Evolutionary conservation across 2,113 vertebrate species (phyloP), one percentile per base, ranked within the genome.

Genomic region (Mormyrus lacerda): DNA sequence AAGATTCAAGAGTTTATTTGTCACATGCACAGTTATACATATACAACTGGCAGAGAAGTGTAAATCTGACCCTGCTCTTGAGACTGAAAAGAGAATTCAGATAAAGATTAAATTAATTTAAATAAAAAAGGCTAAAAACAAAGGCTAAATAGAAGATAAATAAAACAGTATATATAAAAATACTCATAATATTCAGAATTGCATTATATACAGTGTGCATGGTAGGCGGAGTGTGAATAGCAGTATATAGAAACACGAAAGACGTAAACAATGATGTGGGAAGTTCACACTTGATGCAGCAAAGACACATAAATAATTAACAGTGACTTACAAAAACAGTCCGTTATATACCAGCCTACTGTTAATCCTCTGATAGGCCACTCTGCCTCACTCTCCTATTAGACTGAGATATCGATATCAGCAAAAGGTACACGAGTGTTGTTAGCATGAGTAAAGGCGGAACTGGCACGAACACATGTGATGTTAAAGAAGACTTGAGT

Each of bases 231-330:
- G 55, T 61, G 55, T n/a, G 55, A n/a, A 61, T 61, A 9, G 24
- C 55, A 58, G 89, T 90, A 92, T 89, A 89, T 89, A 89, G 65
- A 88, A 53, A 65, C n/a, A 27, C n/a, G n/a, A 69, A 65, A 65
- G 24, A 27, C 58, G 1, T 65, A 65, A 69, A 69, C 61, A 69
- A 69, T 69, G 61, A 27, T 31, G 61, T 31, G 61, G 27, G 61
- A 11, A 11, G n/a, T 69, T 69, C n/a, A 31, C 61, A 69, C 61
- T 31, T 31, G 61, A 69, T 69, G 61, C 61, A 31, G 61, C 24
- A 65, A n/a, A 65, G 24, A 27, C 2, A 3, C 61, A 69, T 13
- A 69, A 69, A 69, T 31, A 69, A 27, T 69, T 69, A 69, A 31
- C 61, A 69, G 61, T 69, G 61, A 69, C n/a, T 69, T 69, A 69